Conservation (phyloP, 2,113 vertebrate genomes). For the Petrocephalus zakoni region DNA sequence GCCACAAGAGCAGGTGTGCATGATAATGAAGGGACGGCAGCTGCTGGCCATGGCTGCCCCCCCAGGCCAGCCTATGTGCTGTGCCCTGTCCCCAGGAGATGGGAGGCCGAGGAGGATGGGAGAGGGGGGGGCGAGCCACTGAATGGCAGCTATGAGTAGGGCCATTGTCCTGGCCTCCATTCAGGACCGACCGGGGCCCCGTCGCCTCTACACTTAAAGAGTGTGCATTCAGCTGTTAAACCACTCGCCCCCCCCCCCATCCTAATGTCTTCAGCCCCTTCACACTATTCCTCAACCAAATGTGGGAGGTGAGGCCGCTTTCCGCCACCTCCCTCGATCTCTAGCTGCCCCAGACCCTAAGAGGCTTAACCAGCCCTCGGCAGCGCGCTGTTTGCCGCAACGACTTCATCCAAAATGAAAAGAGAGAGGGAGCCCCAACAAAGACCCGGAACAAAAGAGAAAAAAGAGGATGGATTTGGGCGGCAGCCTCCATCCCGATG, state of each 20-base stretch:
- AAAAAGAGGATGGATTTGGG: conserved; percentile 42
- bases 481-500: conserved; percentile 3
- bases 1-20: conserved; percentile 84
- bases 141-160: conserved; percentile 58
- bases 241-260: conserved; percentile 33
- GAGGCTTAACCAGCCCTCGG: conserved; percentile 19
- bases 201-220: conserved; percentile 39
- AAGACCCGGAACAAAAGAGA: conserved; percentile 29
- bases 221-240: conserved; percentile 61
- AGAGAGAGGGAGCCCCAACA: conserved; percentile 33
- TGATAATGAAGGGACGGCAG: conserved; percentile 74
- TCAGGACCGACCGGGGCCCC: conserved; percentile 51
- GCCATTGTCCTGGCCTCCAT: conserved; percentile 66
- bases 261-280: conserved; percentile 18
- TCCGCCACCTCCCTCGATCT: not conserved
- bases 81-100: conserved; percentile 29
- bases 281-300: conserved; percentile 33
- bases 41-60: conserved; percentile 60
- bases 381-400: conserved; percentile 21
- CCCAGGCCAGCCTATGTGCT: conserved; percentile 33
- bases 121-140: conserved; percentile 48
- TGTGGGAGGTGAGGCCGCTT: not conserved
- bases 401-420: conserved; percentile 19
- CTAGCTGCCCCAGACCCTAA: not conserved
- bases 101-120: conserved; percentile 20